Base-by-base conservation (phyloP, 2,113 vertebrate species). In the Psammodynastes pulverulentus region DNA sequence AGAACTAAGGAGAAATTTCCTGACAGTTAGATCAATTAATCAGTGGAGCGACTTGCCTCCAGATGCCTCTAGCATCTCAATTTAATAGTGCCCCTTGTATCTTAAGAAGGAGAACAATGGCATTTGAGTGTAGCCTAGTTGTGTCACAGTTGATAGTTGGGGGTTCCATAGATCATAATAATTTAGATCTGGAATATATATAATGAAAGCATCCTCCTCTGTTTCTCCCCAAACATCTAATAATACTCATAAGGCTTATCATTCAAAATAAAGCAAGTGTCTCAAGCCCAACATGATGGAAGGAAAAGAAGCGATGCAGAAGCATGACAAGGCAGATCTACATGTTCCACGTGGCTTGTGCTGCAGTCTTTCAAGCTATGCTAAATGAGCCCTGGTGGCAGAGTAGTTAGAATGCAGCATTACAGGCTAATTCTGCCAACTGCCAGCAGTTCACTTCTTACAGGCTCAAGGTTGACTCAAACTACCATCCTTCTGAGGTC, bases 101-200 rank as follows among this genome's bases (percentile, higher is more conserved):
- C 85, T 94, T 93, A 94, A 49, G 26, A 93, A 51, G 17, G 62
- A 29, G 9, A 53, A 92, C 85, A 88, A 93, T 90, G 51, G 15
- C 53, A 90, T 90, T 87, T 43, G 72, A 39, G 45, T 93, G 45
- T 53, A 12, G 84, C 94, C 10, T 4, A 39, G 88, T 56, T 89
- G 51, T 46, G 13, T 26, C 62, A 92, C 45, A 91, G 49, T 56
- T 79, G 96, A 34, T 67, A 86, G 9, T 91, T 88, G 17, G 88
- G 88, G 93, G 92, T 89, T 67, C 48, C 8, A 5, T 87, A 51
- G 9, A 19, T 67, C 39, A 84, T 39, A 84, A 39, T 39, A 39
- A 84, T 23, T 23, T 49, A 19, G 12, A 29, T 72, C 26, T 72
- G 21, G 62, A 23, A 34, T 39, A 23, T 7, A 21, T 19, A 34